Base-by-base conservation (phyloP, 2,888 invertebrate genomes). In the Cantharis nigra region DNA sequence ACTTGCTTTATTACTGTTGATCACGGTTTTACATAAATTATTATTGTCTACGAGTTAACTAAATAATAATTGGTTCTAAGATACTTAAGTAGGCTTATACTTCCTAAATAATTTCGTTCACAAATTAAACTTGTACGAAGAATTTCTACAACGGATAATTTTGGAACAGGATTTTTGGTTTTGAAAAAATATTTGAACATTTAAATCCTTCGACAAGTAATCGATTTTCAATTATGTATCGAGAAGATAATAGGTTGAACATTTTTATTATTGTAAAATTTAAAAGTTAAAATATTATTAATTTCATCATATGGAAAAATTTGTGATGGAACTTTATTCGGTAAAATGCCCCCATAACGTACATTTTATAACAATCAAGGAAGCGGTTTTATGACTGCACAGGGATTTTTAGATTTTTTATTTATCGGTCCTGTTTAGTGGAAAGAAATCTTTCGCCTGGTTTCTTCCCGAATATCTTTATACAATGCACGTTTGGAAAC, bases 21-120 rank as follows among this genome's bases (percentile, higher is more conserved):
- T 72, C 65, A 72, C 67, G 67, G 72, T 72, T 72, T 72, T 72
- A 62, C 72, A 72, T 72, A 72, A 72, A 72, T 72, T 72, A 72
- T 72, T 72, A 67, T 49, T 26, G 72, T 67, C 49, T 67, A n/a
- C 16, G 49, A 65, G 72, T 30, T 64, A 67, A 20, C 18, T 65
- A 69, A 71, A 69, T 67, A 72, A 67, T 67, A 18, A 72, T 72
- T 72, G 67, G 72, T 72, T 62, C 62, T 33, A 33, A 67, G 49
- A 49, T 62, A 49, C 49, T 49, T 49, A 49, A 49, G 49, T 49
- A 49, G 49, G 65, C 65, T 67, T 28, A 72, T 10, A 64, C 64
- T 64, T 67, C 49, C 33, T 72, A 67, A 72, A 72, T 72, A 67
- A 69, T 72, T 72, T 72, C 62, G 67, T 49, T n/a, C 49, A 49